phyloP scores from a whole-genome alignment of 2,888 invertebrate species.

The Omphaloscelis lunosa region DNA sequence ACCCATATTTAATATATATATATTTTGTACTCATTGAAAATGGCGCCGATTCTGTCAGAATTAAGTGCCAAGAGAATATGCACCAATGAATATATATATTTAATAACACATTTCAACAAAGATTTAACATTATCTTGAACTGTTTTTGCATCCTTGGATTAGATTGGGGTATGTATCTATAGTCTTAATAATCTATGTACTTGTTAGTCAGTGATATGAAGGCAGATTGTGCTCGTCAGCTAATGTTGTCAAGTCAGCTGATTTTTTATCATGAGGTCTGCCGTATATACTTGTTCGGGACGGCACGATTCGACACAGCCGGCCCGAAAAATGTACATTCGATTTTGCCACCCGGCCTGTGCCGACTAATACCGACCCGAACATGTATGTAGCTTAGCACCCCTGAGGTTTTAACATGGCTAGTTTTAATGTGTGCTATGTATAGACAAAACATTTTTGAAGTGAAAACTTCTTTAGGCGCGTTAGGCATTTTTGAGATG shows the following conservation, averaged over 20 bases:
- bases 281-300: neutral
- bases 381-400: neutral
- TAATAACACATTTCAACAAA: neutral
- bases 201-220: neutral
- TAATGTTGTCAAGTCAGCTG: neutral
- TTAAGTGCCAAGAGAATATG: neutral
- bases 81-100: neutral
- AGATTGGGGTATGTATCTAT: constrained; percentile 85
- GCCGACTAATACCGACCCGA: neutral
- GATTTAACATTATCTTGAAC: constrained; percentile 63
- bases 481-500: no score
- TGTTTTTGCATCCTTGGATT: constrained; percentile 78
- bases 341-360: neutral
- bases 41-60: constrained; percentile 2
- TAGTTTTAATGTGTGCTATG: neutral
- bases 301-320: neutral
- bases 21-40: constrained; percentile 7
- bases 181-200: constrained; percentile 30
- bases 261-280: neutral
- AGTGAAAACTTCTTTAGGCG: no score
- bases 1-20: neutral
- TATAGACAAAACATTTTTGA: neutral
- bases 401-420: neutral
- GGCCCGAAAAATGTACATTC: neutral
- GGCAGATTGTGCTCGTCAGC: neutral